These are phyloP conservation scores for Montipora capitata DNA, from an alignment of 92 coral and sea anemone genomes.

Conservation along the genomic window DNA sequence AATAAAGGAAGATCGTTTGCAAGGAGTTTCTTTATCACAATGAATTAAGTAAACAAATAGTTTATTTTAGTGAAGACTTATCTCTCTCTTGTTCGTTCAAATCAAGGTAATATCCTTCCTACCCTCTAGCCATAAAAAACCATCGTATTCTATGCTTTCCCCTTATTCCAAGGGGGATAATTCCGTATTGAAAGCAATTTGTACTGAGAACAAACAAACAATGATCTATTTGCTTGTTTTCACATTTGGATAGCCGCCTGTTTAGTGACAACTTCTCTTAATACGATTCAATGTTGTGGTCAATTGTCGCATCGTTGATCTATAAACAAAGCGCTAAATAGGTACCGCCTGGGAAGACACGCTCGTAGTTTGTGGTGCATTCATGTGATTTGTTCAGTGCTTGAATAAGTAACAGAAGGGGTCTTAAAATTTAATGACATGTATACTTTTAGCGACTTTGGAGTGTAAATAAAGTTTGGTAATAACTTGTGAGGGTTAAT, in stretches of 20 bases:
- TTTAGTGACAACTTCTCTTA: neutral
- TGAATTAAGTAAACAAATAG: no score
- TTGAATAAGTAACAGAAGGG: conserved; percentile 33
- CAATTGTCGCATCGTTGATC: conserved; percentile 8
- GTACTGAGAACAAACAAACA: neutral
- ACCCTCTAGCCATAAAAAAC: no score
- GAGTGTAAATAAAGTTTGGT: neutral
- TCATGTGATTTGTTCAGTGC: conserved; percentile 33
- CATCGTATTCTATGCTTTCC: no score
- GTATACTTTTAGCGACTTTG: neutral
- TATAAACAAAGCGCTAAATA: conserved; percentile 18
- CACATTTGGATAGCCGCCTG: neutral
- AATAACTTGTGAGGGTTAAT: neutral
- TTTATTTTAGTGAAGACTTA: no score
- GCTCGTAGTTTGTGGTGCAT: conserved; percentile 27
- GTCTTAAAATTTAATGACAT: conserved; percentile 39
- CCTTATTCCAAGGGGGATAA: no score
- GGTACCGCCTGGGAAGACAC: conserved; percentile 1
- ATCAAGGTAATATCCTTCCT: no score
- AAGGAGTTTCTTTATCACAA: no score
- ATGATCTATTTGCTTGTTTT: neutral
- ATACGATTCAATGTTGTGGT: neutral
- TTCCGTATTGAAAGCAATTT: neutral
- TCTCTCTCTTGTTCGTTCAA: no score
- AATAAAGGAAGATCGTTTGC: no score